Evolutionary conservation across 2,113 vertebrate species (phyloP).

Genomic region (Alosa alosa): DNA sequence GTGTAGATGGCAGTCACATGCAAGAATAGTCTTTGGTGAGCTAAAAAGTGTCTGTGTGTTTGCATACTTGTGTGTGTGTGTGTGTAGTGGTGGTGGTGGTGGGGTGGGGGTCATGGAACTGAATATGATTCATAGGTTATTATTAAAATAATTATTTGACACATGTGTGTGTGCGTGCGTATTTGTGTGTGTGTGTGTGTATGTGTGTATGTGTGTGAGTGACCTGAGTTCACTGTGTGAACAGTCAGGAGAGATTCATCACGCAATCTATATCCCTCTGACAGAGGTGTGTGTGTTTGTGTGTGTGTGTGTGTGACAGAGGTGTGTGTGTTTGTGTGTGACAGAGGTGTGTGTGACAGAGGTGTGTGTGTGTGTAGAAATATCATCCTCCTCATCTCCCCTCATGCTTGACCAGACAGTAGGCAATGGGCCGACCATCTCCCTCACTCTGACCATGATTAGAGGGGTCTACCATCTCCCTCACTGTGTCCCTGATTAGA

Average conservation of each 20-base stretch:
- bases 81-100: not conserved
- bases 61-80: not conserved
- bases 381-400: conserved; percentile 32
- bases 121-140: not conserved
- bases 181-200: not conserved
- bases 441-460: conserved; percentile 32
- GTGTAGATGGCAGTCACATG: not conserved
- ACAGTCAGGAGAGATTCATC: not conserved
- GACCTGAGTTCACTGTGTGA: not conserved
- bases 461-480: conserved; percentile 16
- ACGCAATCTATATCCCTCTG: not conserved
- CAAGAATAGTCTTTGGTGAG: not conserved
- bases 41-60: not conserved
- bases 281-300: conserved; percentile 11
- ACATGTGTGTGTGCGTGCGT: not conserved
- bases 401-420: conserved; percentile 50
- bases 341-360: not conserved
- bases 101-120: not conserved
- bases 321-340: conserved; percentile 4
- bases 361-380: not conserved
- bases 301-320: not conserved
- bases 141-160: not conserved
- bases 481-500: conserved; percentile 34
- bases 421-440: conserved; percentile 16
- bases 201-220: not conserved